Base-by-base conservation (phyloP, 2,888 invertebrate species). In the Nemurella pictetii region DNA sequence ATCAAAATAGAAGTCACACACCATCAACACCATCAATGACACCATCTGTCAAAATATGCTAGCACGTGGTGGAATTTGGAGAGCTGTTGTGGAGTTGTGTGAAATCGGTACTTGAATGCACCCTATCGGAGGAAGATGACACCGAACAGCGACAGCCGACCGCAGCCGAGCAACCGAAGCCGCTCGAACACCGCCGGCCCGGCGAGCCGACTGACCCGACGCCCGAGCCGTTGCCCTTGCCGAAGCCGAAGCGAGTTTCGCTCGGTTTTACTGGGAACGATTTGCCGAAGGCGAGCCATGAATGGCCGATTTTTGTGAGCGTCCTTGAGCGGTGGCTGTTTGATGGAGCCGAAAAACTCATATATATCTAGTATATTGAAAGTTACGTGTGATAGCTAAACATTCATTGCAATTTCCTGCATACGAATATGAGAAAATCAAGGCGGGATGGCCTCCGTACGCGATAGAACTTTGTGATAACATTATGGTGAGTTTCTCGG, bases 381-480 rank as follows among this genome's bases (percentile, higher is more conserved):
- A 89, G 89, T 91, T 90, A 92, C 92, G 92, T 91, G 83, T 85
- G 85, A 90, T 92, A 91, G 89, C 91, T 90, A 91, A 91, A 91
- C 91, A 88, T 90, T 89, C 89, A 89, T 91, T 89, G 89, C 89
- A 89, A 88, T 89, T 88, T 89, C 89, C 89, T 89, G 88, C 90
- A 90, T 87, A 89, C 89, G 89, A 87, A 89, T 89, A 90, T 91
- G 89, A 89, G 89, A 89, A 90, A 91, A 90, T 90, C 90, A 89
- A 88, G 87, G 88, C 89, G 91, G 92, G 94, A 94, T 94, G 94
- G 91, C 91, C 89, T 89, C 89, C 88, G 90, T 90, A 90, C 91
- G 91, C 90, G 90, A 89, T 90, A 91, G 92, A 93, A 93, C 91
- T 92, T 93, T 92, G 92, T 92, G 93, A 94, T 94, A 93, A 92